A percentile compares a stretch with the other conserved stretches of the same genome.
Conservation (phyloP, 2,797 vertebrate species). For the Oophaga sylvatica region DNA sequence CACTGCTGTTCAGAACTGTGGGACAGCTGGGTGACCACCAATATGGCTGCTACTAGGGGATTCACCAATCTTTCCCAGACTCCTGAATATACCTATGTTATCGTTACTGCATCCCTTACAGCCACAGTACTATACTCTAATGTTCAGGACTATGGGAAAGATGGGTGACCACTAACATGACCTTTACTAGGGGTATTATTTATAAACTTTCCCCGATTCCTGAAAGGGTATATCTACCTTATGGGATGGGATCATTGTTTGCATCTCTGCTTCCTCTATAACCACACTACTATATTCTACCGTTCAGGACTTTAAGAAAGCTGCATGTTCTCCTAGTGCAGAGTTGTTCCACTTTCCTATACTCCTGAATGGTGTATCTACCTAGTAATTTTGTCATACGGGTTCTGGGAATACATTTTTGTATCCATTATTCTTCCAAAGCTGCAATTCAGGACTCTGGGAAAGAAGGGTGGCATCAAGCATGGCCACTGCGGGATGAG, state of each 20-base stretch:
- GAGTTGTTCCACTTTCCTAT: neutral
- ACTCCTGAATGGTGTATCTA: neutral
- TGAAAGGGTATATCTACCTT: neutral
- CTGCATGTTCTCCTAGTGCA: neutral
- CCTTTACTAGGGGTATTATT: neutral
- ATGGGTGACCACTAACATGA: too few species aligned
- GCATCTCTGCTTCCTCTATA: too few species aligned
- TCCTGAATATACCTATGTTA: neutral
- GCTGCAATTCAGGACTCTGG: neutral
- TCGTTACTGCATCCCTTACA: neutral
- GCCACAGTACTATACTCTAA: too few species aligned
- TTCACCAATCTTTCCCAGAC: neutral
- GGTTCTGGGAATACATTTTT: neutral
- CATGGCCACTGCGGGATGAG: neutral
- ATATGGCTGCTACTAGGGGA: neutral
- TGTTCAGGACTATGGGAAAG: too few species aligned
- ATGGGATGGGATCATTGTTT: too few species aligned
- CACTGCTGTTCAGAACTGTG: neutral
- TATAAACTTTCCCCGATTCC: neutral
- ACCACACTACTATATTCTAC: neutral
- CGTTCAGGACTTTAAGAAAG: neutral
- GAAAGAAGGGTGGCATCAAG: neutral
- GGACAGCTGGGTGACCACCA: neutral
- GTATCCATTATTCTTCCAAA: neutral
- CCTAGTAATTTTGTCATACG: neutral